Percentiles rank a stretch among this genome's conserved stretches.
Conservation (phyloP, 1,140 invertebrate species). For the Heliconius nattereri region DNA sequence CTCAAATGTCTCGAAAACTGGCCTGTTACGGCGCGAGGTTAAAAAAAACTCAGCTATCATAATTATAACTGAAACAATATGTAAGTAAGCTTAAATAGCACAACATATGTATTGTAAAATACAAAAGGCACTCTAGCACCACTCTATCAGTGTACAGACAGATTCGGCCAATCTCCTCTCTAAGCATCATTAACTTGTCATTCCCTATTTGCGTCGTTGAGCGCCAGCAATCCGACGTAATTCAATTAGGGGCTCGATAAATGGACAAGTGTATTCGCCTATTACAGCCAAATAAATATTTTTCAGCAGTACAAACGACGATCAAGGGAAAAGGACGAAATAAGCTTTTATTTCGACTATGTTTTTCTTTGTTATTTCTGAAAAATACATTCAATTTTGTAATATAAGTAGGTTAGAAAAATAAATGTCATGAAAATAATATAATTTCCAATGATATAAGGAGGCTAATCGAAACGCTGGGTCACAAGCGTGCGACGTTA, state of each 20-base stretch:
- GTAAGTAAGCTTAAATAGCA: not conserved
- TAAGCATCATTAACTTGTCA: slow-evolving; percentile 36
- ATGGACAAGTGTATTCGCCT: not conserved
- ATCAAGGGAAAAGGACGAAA: not conserved
- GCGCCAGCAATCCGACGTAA: not conserved
- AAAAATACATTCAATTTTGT: not conserved
- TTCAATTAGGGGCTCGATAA: slow-evolving; percentile 12
- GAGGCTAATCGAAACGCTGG: not conserved
- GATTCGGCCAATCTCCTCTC: slow-evolving; percentile 35
- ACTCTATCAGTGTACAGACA: not conserved
- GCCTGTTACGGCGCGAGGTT: too few species aligned
- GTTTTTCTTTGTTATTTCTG: not conserved
- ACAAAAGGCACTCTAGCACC: not conserved
- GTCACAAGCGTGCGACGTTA: too few species aligned
- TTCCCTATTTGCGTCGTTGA: slow-evolving; percentile 19
- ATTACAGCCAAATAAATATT: not conserved
- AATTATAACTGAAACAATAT: not conserved
- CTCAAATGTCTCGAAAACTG: too few species aligned
- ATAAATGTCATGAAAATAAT: not conserved
- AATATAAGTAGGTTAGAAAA: not conserved
- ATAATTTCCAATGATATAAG: not conserved
- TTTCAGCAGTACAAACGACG: not conserved
- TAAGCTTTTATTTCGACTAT: not conserved
- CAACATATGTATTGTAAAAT: not conserved
- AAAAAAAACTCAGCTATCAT: too few species aligned